Conservation (phyloP, 2,797 vertebrate genomes). For the Scyliorhinus canicula region DNA sequence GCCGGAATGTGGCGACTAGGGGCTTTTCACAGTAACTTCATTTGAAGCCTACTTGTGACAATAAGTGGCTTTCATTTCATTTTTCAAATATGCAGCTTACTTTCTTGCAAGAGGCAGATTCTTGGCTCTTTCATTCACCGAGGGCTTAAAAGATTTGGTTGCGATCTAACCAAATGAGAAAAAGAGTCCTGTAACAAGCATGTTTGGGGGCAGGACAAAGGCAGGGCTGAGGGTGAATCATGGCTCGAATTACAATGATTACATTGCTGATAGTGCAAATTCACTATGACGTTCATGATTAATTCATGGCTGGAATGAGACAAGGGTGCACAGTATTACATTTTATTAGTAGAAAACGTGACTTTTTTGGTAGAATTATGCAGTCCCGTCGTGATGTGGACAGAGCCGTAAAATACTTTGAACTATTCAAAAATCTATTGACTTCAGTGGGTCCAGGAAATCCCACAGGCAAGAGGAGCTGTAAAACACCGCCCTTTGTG, state of each 20-base stretch:
- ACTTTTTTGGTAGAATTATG: background rate
- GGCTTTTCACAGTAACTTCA: too few species aligned
- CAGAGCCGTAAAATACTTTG: too few species aligned
- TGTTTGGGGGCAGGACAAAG: background rate
- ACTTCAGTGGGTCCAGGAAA: too few species aligned
- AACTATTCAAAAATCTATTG: too few species aligned
- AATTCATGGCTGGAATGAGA: background rate
- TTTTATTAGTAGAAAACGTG: background rate
- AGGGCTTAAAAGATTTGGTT: too few species aligned
- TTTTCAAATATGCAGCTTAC: background rate
- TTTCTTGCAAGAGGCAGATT: background rate
- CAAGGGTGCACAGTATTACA: background rate
- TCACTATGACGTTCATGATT: background rate
- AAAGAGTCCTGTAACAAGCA: too few species aligned
- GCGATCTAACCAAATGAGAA: too few species aligned
- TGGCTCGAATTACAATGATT: background rate
- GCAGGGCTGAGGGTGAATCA: background rate
- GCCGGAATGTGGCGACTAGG: too few species aligned
- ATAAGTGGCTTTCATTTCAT: too few species aligned
- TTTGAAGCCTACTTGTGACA: too few species aligned
- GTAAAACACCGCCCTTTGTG: background rate
- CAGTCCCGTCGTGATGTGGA: too few species aligned
- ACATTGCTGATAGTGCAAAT: background rate
- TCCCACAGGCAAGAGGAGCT: too few species aligned
- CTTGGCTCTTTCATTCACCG: background rate